These are phyloP conservation scores for Anastatus disparis DNA, from an alignment of 1,140 invertebrate genomes.

Conservation along the genomic window DNA sequence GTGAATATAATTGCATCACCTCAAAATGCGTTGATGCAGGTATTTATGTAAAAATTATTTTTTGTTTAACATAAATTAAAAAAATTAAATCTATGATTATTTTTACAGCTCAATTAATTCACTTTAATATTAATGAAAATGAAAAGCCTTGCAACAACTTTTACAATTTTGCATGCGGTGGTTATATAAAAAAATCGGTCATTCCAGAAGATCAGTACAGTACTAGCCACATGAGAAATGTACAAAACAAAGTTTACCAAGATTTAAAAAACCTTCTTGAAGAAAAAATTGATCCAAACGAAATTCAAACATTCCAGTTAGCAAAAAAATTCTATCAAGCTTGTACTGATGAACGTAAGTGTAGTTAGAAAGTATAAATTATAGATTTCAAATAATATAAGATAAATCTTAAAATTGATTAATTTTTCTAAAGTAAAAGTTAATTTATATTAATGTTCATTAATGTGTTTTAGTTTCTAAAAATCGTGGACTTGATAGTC, in stretches of 20 bases:
- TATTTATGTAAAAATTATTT: too few relatives aligned
- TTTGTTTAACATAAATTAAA: too few relatives aligned
- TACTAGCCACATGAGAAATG: not conserved
- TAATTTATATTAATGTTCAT: too few relatives aligned
- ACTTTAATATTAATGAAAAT: not conserved
- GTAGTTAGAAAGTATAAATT: too few relatives aligned
- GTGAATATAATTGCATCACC: too few relatives aligned
- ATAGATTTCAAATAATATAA: too few relatives aligned
- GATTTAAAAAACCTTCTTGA: not conserved
- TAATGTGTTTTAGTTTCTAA: too few relatives aligned
- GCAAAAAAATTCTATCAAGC: not conserved
- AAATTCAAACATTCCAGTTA: not conserved
- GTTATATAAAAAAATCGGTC: not conserved
- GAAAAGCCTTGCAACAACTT: not conserved
- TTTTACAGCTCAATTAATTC: not conserved
- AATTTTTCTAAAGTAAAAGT: too few relatives aligned
- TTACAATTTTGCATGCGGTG: not conserved
- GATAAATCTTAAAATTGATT: too few relatives aligned
- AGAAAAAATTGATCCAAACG: not conserved
- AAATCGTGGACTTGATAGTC: too few relatives aligned
- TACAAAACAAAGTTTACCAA: not conserved
- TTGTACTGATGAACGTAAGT: not conserved
- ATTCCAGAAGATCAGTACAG: not conserved
- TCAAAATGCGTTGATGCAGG: too few relatives aligned
- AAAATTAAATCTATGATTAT: too few relatives aligned